Evolutionary conservation across 2,797 vertebrate species (phyloP).

Genomic region (Cuniculus paca): DNA sequence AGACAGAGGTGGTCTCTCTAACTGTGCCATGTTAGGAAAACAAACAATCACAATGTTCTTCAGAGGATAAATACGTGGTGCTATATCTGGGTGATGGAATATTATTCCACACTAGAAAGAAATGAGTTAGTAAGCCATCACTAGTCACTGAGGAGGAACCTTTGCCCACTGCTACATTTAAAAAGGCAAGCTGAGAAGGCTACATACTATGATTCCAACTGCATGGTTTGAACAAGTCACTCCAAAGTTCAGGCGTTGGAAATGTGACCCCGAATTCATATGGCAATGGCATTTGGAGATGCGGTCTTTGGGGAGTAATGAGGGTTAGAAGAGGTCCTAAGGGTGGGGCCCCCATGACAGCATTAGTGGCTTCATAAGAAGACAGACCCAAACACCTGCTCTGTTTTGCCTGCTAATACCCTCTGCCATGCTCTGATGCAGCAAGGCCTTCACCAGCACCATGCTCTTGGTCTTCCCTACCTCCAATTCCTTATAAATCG

Average conservation of each 20-base stretch:
- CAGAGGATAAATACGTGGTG: neutral
- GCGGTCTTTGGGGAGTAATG: neutral
- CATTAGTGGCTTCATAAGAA: neutral
- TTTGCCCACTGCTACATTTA: neutral
- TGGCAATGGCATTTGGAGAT: neutral
- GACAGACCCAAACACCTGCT: neutral
- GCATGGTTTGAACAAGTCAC: neutral
- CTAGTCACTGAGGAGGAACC: neutral
- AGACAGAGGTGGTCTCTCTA: neutral
- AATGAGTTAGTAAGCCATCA: neutral
- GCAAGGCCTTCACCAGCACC: neutral
- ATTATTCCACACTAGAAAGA: neutral
- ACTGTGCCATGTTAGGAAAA: neutral
- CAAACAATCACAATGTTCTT: neutral
- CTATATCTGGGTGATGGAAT: neutral
- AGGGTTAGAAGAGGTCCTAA: neutral
- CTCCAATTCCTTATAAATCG: neutral
- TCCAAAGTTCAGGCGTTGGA: neutral
- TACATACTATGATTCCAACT: neutral
- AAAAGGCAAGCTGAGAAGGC: neutral
- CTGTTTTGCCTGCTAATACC: too few species aligned
- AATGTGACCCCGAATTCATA: neutral
- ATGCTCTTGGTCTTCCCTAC: neutral
- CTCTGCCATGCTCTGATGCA: neutral
- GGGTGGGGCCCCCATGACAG: neutral